These are phyloP conservation scores for Perithous albicinctus DNA, from an alignment of 2,888 invertebrate genomes.

Conservation along the genomic window DNA sequence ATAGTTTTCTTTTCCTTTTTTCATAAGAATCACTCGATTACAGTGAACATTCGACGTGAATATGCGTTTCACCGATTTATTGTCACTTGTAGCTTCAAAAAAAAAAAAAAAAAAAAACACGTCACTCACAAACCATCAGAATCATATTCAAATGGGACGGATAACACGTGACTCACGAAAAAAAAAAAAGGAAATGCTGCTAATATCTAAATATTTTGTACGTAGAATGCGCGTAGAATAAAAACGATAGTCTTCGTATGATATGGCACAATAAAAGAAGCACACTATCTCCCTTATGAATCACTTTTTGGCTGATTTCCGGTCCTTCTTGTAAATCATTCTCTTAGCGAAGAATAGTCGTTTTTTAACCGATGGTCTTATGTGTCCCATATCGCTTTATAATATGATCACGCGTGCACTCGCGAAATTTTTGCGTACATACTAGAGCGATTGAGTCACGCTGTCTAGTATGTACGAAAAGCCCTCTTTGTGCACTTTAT, in stretches of 20 bases:
- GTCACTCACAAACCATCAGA: conserved; percentile 10
- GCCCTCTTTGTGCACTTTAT: background rate
- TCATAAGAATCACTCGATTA: conserved; percentile 34
- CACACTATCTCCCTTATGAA: background rate
- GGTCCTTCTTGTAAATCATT: conserved; percentile 73
- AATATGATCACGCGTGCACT: background rate
- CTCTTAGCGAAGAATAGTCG: conserved; percentile 74
- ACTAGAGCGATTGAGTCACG: background rate
- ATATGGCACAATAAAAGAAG: conserved; percentile 11
- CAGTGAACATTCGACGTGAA: background rate
- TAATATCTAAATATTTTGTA: background rate
- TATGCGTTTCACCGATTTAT: background rate
- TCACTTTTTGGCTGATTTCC: conserved; percentile 73
- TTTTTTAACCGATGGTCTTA: conserved; percentile 73
- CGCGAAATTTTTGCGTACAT: conserved; percentile 22
- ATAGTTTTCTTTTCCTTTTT: conserved; percentile 8
- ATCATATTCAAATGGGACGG: background rate
- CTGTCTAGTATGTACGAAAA: background rate
- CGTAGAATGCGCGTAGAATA: conserved; percentile 1
- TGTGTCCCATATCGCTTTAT: conserved; percentile 75
- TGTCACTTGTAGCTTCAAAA: background rate
- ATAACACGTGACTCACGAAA: background rate
- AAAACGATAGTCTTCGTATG: too few relatives aligned
- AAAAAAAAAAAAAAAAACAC: too few relatives aligned
- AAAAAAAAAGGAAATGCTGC: background rate